Conservation (phyloP, 2,113 vertebrate genomes). For the Nanger granti region DNA sequence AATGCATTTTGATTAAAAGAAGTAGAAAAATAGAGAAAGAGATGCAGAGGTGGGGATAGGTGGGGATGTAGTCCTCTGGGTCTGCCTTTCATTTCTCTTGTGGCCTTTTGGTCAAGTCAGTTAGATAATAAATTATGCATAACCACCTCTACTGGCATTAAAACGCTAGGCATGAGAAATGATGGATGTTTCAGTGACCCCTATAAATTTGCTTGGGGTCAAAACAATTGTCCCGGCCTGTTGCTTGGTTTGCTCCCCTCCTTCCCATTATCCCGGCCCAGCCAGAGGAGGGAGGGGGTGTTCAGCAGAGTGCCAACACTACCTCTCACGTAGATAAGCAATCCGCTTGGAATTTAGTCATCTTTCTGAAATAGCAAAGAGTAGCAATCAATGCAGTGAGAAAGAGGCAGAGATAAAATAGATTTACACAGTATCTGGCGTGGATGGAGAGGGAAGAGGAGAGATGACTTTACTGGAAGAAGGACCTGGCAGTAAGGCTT, state of each 20-base stretch:
- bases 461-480: not conserved
- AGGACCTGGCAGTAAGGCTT: not conserved
- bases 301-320: not conserved
- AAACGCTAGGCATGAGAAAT: not conserved
- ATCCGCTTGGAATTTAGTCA: not conserved
- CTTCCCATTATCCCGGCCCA: not conserved
- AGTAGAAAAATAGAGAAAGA: not conserved
- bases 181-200: conserved; percentile 32
- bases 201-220: conserved; percentile 23
- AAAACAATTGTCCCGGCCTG: conserved; percentile 1
- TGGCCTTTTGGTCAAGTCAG: conserved; percentile 35
- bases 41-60: not conserved
- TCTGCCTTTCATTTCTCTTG: not conserved
- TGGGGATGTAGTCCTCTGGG: not conserved
- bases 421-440: too few relatives aligned
- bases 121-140: conserved; percentile 53
- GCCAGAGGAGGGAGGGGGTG: not conserved
- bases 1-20: not conserved
- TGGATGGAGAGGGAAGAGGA: not conserved
- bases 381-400: not conserved
- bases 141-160: not conserved
- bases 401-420: not conserved
- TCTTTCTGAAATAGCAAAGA: not conserved
- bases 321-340: not conserved
- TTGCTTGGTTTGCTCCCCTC: not conserved